A percentile compares a stretch with the other conserved stretches of the same genome.
phyloP scores from a whole-genome alignment of 1,140 invertebrate species.

The Pissodes strobi region DNA sequence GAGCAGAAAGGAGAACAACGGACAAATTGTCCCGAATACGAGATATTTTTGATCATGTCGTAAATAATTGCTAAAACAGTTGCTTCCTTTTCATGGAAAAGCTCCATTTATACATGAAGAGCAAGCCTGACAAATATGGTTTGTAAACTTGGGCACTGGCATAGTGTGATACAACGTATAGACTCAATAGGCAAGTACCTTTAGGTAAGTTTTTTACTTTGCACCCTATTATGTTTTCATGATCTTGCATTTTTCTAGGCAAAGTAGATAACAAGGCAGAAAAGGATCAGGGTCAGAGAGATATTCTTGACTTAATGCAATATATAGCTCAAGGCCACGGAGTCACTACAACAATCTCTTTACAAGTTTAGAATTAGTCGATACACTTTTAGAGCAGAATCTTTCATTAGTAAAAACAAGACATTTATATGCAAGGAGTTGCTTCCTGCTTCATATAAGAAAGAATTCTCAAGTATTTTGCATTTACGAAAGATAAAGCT shows the following conservation, averaged over 20 bases:
- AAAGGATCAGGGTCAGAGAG: conserved; percentile 35
- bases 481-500: no score
- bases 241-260: conserved; percentile 29
- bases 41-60: conserved; percentile 44
- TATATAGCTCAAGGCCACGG: conserved; percentile 23
- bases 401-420: no score
- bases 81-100: conserved; percentile 48
- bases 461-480: no score
- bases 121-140: conserved; percentile 58
- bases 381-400: conserved; percentile 9
- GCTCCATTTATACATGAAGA: conserved; percentile 54
- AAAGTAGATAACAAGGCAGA: conserved; percentile 24
- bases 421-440: no score
- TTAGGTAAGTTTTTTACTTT: no score
- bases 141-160: conserved; percentile 50
- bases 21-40: no score
- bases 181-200: conserved; percentile 33
- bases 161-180: conserved; percentile 28
- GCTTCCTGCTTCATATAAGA: no score
- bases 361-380: conserved; percentile 23
- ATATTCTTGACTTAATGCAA: conserved; percentile 26
- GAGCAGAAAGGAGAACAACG: no score
- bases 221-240: no score
- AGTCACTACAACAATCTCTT: conserved; percentile 40
- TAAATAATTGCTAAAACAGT: conserved; percentile 41